Base-by-base conservation (phyloP, 1,140 invertebrate genomes). In the Babylonia areolata region DNA sequence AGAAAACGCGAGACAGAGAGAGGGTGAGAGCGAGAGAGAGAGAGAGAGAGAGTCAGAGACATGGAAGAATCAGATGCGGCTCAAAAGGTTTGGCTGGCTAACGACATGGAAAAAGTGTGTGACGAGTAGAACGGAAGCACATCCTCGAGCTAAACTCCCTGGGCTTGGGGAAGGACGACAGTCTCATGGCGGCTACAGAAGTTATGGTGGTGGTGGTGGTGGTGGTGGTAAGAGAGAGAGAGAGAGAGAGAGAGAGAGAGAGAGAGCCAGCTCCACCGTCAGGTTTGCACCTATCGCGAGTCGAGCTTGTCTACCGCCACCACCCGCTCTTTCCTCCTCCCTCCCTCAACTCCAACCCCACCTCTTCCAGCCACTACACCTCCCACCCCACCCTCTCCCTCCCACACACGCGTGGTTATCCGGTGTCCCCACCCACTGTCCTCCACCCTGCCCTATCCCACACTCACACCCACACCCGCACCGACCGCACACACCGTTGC, bases 41-140 rank as follows among this genome's bases (percentile, higher is more conserved):
- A 23, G 58, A 64, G 12, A 64, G 58, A 64, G 58, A 20, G 58
- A 64, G 58, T 12, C 58, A n/a, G 58, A 64, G 20, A 64, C 58
- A 64, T 64, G 15, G 58, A 64, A 23, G 28, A 64, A 64, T 64
- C 58, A 64, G 58, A 64, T 23, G 20, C 28, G 58, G 58, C 58
- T 64, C 58, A 64, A 64, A 64, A 64, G 58, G 15, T 64, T 64
- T 64, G 58, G 58, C 58, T 5, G 58, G 58, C 58, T 28, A 64
- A n/a, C 58, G 58, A 64, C 58, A 64, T 64, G 58, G 58, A n/a
- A n/a, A n/a, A n/a, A 64, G 58, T 64, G 58, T 64, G 58, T 64
- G 58, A 64, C 58, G 58, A 64, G 58, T 64, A 64, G 17, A 64
- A 23, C 58, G 58, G 58, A 64, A 64, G 58, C 58, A 64, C 58